A percentile compares a stretch with the other conserved stretches of the same genome.
phyloP scores from a whole-genome alignment of 2,797 vertebrate genomes.

The Poecilia picta region DNA sequence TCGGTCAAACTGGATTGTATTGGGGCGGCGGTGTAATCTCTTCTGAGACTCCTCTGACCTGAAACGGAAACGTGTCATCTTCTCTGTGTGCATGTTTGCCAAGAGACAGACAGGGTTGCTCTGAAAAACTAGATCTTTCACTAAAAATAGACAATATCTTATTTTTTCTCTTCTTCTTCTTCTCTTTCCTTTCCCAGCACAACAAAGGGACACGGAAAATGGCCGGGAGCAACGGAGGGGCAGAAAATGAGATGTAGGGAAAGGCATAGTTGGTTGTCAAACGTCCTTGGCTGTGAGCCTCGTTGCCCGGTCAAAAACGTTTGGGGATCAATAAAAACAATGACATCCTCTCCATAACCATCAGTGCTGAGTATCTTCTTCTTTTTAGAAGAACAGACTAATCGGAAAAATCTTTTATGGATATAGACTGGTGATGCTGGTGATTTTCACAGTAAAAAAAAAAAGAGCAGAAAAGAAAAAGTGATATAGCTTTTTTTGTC shows the following conservation, averaged over 20 bases:
- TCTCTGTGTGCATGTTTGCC: constrained; percentile 14
- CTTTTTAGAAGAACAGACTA: constrained; percentile 30
- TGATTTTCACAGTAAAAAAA: constrained; percentile 57
- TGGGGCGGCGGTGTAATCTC: constrained; percentile 25
- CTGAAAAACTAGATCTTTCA: constrained; percentile 58
- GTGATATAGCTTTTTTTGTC: constrained; percentile 52
- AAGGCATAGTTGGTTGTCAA: constrained; percentile 60
- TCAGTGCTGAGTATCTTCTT: constrained; percentile 57
- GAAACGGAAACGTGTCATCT: constrained; percentile 47
- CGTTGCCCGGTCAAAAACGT: constrained; percentile 45
- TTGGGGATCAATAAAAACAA: constrained; percentile 66
- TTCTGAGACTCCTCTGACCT: constrained; percentile 45
- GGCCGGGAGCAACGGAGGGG: constrained; percentile 45
- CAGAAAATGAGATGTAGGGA: constrained; percentile 57
- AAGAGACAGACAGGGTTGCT: constrained; percentile 17
- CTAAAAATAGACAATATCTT: constrained; percentile 57
- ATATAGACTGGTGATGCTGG: constrained; percentile 58
- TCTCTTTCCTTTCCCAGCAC: constrained; percentile 5
- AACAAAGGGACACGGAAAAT: constrained; percentile 55
- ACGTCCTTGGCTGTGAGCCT: constrained; percentile 67
- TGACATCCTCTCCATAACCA: constrained; percentile 60
- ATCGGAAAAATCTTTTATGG: constrained; percentile 57
- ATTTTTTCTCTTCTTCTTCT: background rate
- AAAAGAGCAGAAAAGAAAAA: constrained; percentile 47
- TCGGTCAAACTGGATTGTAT: constrained; percentile 46